Base-by-base conservation (phyloP, 2,113 vertebrate species). In the Ciconia boyciana region DNA sequence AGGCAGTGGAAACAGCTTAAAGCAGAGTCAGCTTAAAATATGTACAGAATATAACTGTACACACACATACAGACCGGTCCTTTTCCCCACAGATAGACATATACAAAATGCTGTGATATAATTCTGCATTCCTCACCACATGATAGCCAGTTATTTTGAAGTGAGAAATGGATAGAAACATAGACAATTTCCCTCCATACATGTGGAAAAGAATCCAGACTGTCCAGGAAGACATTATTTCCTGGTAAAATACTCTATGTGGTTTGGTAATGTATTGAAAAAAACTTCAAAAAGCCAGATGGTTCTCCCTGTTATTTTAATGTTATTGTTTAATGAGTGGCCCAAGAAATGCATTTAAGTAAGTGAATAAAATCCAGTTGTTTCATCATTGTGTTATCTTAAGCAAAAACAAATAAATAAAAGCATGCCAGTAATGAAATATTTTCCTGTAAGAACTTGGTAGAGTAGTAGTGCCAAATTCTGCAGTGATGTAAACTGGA, bases 371-470 rank as follows among this genome's bases (percentile, higher is more conserved):
- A 97, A 97, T 95, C 97, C 95, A 96, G 96, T 94, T 90, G 90
- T 92, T 93, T 95, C 83, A 79, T 83, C 94, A 78, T 86, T 95
- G 86, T 86, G 62, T 95, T 97, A 97, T 97, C 95, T 91, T 84
- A 96, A 97, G 83, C 89, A 97, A 97, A 97, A 97, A 85, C 95
- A 96, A 98, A 97, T 97, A 98, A 98, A 97, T 94, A 98, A 97
- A 97, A 97, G 83, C 86, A 95, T 97, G 51, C 82, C 41, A 70
- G 90, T 97, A 96, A 98, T 97, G 90, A 97, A 97, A 98, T 88
- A 26, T 95, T 98, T 98, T 96, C 95, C 83, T 87, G 39, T 80
- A 97, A 97, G 96, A 79, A 90, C 65, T 92, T 94, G 87, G 58
- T 91, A 92, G 93, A 82, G 72, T 86, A 90, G 48, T 69, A 88